Base-by-base conservation (phyloP, 2,888 invertebrate genomes). In the Tipula lateralis region DNA sequence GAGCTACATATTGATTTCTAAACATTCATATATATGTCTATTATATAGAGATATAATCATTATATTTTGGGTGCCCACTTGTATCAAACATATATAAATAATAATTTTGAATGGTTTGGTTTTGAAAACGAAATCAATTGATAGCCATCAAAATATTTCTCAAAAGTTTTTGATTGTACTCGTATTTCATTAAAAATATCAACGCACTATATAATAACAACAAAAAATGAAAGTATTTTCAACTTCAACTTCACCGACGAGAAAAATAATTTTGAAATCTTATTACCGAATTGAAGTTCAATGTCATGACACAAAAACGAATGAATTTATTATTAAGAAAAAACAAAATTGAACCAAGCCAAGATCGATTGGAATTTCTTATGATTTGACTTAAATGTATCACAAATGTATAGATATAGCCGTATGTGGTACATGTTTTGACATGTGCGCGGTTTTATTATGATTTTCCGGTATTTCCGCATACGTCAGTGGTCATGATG, bases 301-400 rank as follows among this genome's bases (percentile, higher is more conserved):
- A 66, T 66, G 66, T 66, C 66, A 24, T 66, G 66, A 24, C 66
- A 66, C 66, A 66, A 24, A 39, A 50, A 50, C 2, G 7, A 66
- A 24, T 24, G 7, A 66, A 66, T n/a, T n/a, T n/a, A n/a, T n/a
- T n/a, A n/a, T 24, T 24, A 9, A 66, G 24, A 66, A 66, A 66
- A 66, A 66, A 24, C 44, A 66, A 66, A 66, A 66, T 50, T 50
- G 5, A 50, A 66, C 66, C 9, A 24, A 24, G 24, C 66, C 66
- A 66, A 66, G 66, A 66, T 66, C 66, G 66, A 66, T 66, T 24
- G 66, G 66, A 66, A 66, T 66, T 66, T 66, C n/a, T n/a, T n/a
- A n/a, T n/a, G n/a, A n/a, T n/a, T n/a, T n/a, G n/a, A n/a, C n/a
- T n/a, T n/a, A n/a, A n/a, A n/a, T n/a, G n/a, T n/a, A n/a, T n/a